Evolutionary conservation across 2,113 vertebrate species (phyloP).

Genomic region (Onychorhynchus coronatus): DNA sequence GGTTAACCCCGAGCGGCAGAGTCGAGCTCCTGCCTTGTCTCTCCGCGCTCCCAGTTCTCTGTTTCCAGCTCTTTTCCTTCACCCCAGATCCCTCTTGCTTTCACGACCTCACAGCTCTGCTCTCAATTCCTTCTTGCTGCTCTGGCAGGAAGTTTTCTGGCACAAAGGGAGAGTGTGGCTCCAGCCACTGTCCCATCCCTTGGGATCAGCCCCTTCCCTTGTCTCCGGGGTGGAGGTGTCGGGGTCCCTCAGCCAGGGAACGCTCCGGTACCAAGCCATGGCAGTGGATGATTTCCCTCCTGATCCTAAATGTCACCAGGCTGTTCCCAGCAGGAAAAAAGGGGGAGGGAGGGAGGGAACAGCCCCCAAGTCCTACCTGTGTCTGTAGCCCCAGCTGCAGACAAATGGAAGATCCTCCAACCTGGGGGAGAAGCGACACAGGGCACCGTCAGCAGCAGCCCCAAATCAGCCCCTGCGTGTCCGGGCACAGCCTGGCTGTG

Average conservation of each 20-base stretch:
- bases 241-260: fast-evolving
- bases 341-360: no score
- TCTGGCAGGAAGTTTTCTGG: neutral
- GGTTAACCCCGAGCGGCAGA: neutral
- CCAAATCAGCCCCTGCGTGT: fast-evolving
- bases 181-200: fast-evolving
- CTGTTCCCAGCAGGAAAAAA: neutral
- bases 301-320: neutral
- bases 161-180: fast-evolving
- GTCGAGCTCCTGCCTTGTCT: neutral
- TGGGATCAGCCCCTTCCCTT: neutral
- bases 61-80: neutral
- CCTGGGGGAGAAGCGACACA: neutral
- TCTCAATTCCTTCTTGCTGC: neutral
- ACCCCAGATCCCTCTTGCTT: neutral
- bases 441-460: fast-evolving
- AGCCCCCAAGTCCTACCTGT: neutral
- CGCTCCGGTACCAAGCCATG: fast-evolving
- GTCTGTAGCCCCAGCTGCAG: fast-evolving
- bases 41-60: neutral
- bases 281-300: neutral
- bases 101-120: fast-evolving
- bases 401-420: fast-evolving
- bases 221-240: fast-evolving
- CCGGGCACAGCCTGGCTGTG: neutral